Percentiles rank a stretch among this genome's conserved stretches.
Evolutionary conservation across 2,797 vertebrate species (phyloP).

Genomic region (Gymnocypris eckloni): DNA sequence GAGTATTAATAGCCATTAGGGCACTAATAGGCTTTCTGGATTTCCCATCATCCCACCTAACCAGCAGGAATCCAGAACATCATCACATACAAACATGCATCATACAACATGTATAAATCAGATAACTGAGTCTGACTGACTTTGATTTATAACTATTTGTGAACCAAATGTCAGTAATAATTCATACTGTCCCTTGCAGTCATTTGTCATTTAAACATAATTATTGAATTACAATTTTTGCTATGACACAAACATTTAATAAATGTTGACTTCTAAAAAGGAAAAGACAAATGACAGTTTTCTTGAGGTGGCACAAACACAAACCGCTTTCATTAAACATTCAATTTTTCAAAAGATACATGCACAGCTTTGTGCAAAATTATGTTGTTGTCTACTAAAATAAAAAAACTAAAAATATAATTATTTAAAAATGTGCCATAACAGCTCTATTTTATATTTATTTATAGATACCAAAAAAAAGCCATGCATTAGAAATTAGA

Average conservation of each 20-base stretch:
- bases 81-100: slow-evolving; percentile 2
- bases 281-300: not conserved
- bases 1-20: slow-evolving; percentile 70
- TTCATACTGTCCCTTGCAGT: not conserved
- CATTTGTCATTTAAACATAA: not conserved
- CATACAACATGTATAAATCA: not conserved
- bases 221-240: not conserved
- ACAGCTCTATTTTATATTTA: not conserved
- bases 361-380: not conserved
- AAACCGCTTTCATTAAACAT: not conserved
- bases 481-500: not conserved
- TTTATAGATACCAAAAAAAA: not conserved
- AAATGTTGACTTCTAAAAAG: not conserved
- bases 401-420: not conserved
- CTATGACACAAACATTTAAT: not conserved
- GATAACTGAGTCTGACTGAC: not conserved
- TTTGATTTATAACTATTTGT: not conserved
- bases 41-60: slow-evolving; percentile 76
- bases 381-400: not conserved
- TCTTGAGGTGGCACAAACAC: not conserved
- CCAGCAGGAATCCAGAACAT: slow-evolving; percentile 72
- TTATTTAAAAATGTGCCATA: not conserved
- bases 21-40: slow-evolving; percentile 81
- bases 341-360: not conserved
- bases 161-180: not conserved